phyloP scores from a whole-genome alignment of 2,797 vertebrate species.

The Mareca penelope region DNA sequence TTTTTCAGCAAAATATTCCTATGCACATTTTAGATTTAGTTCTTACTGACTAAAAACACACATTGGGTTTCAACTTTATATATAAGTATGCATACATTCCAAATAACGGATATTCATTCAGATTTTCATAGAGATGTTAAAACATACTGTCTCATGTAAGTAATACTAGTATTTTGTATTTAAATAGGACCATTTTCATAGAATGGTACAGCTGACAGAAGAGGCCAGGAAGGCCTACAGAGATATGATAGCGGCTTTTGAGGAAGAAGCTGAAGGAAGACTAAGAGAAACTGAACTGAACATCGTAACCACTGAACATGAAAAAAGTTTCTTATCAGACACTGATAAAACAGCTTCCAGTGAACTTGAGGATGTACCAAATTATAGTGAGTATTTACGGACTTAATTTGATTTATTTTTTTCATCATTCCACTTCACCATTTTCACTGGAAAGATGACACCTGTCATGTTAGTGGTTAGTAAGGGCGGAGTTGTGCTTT shows the following conservation, averaged over 20 bases:
- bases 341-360: not conserved
- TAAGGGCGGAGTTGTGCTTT: not conserved
- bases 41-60: not conserved
- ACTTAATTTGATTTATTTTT: not conserved
- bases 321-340: constrained; percentile 10
- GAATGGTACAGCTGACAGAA: constrained; percentile 92
- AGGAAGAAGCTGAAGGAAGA: constrained; percentile 55
- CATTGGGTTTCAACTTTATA: not conserved
- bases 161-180: not conserved
- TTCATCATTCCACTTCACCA: not conserved
- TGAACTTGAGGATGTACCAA: constrained; percentile 80
- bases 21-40: not conserved
- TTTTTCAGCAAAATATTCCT: not conserved
- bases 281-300: not conserved
- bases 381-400: constrained; percentile 85
- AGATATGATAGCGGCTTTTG: constrained; percentile 84
- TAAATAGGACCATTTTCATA: constrained; percentile 91
- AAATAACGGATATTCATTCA: not conserved
- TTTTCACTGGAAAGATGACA: not conserved
- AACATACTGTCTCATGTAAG: not conserved
- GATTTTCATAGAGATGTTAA: not conserved
- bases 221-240: constrained; percentile 91
- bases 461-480: not conserved
- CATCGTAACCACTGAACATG: not conserved
- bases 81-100: not conserved